These are phyloP conservation scores for Potamarius usumacintae DNA, from an alignment of 2,113 vertebrate species.

Conservation along the genomic window DNA sequence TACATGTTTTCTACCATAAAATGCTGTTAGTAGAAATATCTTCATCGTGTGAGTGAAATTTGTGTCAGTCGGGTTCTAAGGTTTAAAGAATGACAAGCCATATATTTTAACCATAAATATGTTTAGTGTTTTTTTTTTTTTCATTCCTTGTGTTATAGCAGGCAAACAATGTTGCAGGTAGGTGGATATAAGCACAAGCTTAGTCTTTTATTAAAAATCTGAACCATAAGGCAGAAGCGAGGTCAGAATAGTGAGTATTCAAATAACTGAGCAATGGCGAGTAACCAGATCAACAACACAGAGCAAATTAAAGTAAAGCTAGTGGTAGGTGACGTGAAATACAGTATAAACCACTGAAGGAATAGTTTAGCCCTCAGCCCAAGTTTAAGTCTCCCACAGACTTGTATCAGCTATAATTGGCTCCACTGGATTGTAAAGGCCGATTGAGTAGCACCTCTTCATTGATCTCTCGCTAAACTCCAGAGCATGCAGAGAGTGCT, in stretches of 20 bases:
- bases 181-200: not conserved
- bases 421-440: constrained; percentile 56
- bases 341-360: constrained; percentile 59
- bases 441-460: constrained; percentile 52
- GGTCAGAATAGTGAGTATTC: not conserved
- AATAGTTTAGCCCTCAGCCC: constrained; percentile 60
- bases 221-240: not conserved
- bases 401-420: constrained; percentile 68
- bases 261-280: not conserved
- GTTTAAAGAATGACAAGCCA: not conserved
- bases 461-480: constrained; percentile 69
- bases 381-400: constrained; percentile 66
- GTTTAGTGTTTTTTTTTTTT: not conserved
- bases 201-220: not conserved
- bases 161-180: not conserved
- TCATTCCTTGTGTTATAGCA: not conserved
- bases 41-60: no score
- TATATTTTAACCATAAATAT: not conserved
- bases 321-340: constrained; percentile 65
- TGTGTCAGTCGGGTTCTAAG: no score
- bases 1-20: no score
- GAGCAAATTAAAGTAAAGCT: constrained; percentile 15
- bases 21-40: no score
- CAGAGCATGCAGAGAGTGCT: constrained; percentile 62
- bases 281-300: not conserved